phyloP scores from a whole-genome alignment of 2,888 invertebrate genomes.

The Argyresthia albistria region DNA sequence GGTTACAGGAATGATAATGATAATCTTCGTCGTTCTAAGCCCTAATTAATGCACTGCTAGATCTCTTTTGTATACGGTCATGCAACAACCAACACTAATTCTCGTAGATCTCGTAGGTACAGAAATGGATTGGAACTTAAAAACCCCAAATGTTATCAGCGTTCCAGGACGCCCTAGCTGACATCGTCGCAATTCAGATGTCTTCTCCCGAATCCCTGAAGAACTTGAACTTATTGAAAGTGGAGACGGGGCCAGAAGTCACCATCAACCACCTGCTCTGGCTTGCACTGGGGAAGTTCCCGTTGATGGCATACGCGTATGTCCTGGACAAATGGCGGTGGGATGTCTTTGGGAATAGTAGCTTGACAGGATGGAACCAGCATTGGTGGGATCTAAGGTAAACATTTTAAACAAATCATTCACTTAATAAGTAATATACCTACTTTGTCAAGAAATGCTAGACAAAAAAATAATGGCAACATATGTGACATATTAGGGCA shows the following conservation, averaged over 20 bases:
- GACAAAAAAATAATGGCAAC: too few relatives aligned
- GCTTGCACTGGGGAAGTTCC: conserved; percentile 56
- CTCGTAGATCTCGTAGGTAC: too few relatives aligned
- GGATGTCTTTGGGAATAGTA: conserved; percentile 50
- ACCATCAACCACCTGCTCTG: conserved; percentile 52
- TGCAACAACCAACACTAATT: too few relatives aligned
- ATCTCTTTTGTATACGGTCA: too few relatives aligned
- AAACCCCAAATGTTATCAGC: conserved; percentile 35
- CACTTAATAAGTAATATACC: too few relatives aligned
- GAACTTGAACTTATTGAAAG: conserved; percentile 47
- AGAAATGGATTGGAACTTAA: too few relatives aligned
- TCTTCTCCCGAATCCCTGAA: conserved; percentile 64
- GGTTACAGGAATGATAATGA: too few relatives aligned
- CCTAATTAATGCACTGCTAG: too few relatives aligned
- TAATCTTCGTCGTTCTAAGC: too few relatives aligned
- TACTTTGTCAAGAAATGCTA: too few relatives aligned
- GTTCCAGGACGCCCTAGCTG: conserved; percentile 77
- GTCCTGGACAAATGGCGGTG: conserved; percentile 60
- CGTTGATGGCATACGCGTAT: conserved; percentile 56
- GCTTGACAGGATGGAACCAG: conserved; percentile 47
- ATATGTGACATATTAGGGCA: too few relatives aligned
- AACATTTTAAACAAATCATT: background rate
- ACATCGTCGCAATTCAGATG: conserved; percentile 73
- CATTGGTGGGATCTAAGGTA: conserved; percentile 64
- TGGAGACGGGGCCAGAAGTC: conserved; percentile 39